These are phyloP conservation scores for Hemiscyllium ocellatum DNA, from an alignment of 2,113 vertebrate species.

Conservation along the genomic window DNA sequence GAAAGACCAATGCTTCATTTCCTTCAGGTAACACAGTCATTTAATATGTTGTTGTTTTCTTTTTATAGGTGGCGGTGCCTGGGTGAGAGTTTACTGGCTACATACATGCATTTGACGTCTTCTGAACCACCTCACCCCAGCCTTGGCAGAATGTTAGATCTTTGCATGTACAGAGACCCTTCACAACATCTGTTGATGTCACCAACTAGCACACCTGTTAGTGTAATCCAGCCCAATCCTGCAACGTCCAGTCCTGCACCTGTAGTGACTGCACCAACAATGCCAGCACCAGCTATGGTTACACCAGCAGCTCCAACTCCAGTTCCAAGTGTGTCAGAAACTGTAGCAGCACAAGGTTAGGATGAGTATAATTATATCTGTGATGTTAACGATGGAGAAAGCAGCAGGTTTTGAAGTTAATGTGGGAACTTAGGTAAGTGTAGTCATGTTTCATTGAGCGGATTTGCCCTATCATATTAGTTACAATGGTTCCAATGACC, in stretches of 20 bases:
- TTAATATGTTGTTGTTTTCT: constrained; percentile 1
- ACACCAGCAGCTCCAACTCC: constrained; percentile 31
- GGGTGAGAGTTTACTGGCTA: constrained; percentile 81
- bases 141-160: constrained; percentile 78
- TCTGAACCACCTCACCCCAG: constrained; percentile 80
- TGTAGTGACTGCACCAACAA: constrained; percentile 49
- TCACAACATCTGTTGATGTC: constrained; percentile 55
- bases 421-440: not conserved
- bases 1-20: not conserved
- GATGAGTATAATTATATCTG: not conserved
- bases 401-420: not conserved
- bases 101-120: constrained; percentile 83
- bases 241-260: constrained; percentile 54
- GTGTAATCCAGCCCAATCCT: constrained; percentile 60
- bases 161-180: constrained; percentile 77
- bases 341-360: constrained; percentile 9
- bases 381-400: not conserved
- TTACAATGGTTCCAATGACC: not conserved
- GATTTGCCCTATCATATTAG: not conserved
- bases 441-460: not conserved
- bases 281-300: constrained; percentile 49
- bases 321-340: constrained; percentile 13
- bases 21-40: not conserved
- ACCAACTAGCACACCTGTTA: constrained; percentile 62
- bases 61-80: constrained; percentile 81